Percentiles rank a stretch among this genome's conserved stretches.
Conservation (phyloP, 2,797 vertebrate genomes). For the Tenualosa thibaudeaui region DNA sequence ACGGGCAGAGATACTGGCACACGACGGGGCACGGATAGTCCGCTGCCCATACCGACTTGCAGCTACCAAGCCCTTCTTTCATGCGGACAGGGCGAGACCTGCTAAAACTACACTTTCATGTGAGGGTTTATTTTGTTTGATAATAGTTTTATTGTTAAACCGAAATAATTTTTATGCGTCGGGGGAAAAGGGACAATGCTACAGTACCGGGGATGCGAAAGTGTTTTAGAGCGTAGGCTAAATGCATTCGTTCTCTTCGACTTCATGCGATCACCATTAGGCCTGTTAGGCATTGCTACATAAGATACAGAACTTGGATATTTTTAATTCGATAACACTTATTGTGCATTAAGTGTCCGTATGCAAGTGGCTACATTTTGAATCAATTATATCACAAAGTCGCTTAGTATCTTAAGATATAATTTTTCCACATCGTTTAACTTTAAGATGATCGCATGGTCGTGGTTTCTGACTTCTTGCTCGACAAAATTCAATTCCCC, state of each 20-base stretch:
- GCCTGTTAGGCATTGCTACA: not conserved
- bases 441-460: not conserved
- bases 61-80: conserved; percentile 33
- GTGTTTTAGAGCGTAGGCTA: conserved; percentile 15
- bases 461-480: not conserved
- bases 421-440: not conserved
- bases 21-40: conserved; percentile 65
- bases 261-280: conserved; percentile 11
- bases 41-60: conserved; percentile 52
- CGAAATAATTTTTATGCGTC: conserved; percentile 43
- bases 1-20: conserved; percentile 72
- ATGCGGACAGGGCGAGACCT: conserved; percentile 26
- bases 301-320: not conserved
- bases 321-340: not conserved
- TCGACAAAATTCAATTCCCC: not conserved
- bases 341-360: not conserved
- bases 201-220: conserved; percentile 15
- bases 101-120: conserved; percentile 49
- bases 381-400: conserved; percentile 1
- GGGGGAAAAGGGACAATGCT: conserved; percentile 38
- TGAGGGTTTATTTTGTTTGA: conserved; percentile 51
- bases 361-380: conserved; percentile 12
- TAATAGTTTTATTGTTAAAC: not conserved
- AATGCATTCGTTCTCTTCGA: conserved; percentile 13
- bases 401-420: not conserved